Conservation (phyloP, 2,797 vertebrate species). For the Macropus fuliginosus region DNA sequence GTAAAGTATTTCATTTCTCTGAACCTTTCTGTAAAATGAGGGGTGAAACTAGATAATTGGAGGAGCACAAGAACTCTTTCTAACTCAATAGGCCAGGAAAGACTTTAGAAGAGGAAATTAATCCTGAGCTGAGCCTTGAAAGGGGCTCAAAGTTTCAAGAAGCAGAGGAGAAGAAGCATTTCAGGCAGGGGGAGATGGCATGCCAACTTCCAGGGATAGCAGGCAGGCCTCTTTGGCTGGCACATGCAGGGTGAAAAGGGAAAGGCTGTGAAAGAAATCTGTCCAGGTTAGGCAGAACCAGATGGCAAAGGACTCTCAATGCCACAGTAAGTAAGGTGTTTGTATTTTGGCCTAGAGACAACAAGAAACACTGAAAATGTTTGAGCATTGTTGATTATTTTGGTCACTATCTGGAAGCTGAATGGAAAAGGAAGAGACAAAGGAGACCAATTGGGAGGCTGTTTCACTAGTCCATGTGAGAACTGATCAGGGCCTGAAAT, state of each 20-base stretch:
- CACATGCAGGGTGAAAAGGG: background rate
- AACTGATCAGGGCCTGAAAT: background rate
- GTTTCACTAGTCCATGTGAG: background rate
- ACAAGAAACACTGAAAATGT: background rate
- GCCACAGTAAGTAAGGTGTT: background rate
- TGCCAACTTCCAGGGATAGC: background rate
- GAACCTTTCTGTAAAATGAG: constrained; percentile 12
- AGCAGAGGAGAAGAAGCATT: background rate
- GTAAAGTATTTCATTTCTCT: background rate
- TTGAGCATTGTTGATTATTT: background rate
- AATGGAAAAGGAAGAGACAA: background rate
- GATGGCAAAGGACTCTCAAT: background rate
- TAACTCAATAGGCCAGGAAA: background rate
- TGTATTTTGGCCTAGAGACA: background rate
- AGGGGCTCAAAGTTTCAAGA: background rate
- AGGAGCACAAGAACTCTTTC: background rate
- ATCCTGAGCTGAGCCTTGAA: background rate
- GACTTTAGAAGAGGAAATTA: background rate
- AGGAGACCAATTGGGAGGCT: background rate
- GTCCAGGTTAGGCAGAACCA: background rate
- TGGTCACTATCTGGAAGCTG: background rate
- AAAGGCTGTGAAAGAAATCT: background rate
- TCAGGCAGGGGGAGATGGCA: background rate
- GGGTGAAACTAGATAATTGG: background rate
- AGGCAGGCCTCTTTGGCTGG: background rate